Conservation (phyloP, 2,888 invertebrate species). For the Graphium colonna region DNA sequence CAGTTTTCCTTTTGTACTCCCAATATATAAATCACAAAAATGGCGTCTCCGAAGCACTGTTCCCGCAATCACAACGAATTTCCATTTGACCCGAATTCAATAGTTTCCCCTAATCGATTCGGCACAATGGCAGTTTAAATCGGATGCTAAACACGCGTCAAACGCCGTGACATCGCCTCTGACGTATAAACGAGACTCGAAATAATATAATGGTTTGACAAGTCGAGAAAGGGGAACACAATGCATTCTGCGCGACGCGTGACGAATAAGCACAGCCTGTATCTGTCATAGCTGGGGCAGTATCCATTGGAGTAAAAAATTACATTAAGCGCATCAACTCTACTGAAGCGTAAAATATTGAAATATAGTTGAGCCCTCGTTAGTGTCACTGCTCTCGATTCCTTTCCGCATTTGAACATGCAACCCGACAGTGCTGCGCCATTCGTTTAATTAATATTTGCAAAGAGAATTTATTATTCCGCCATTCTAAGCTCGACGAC, state of each 20-base stretch:
- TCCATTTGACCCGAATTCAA: slow-evolving; percentile 19
- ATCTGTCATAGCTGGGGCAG: slow-evolving; percentile 44
- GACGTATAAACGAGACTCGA: slow-evolving; percentile 59
- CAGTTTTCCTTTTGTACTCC: no score
- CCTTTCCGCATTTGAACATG: slow-evolving; percentile 30
- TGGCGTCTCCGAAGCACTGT: background rate
- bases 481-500: background rate
- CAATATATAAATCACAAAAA: background rate
- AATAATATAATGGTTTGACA: slow-evolving; percentile 68
- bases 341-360: slow-evolving; percentile 60
- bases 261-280: slow-evolving; percentile 61
- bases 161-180: slow-evolving; percentile 63
- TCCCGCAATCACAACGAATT: slow-evolving; percentile 9
- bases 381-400: slow-evolving; percentile 38
- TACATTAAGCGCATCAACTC: slow-evolving; percentile 55
- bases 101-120: slow-evolving; percentile 55
- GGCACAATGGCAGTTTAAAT: slow-evolving; percentile 65
- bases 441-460: slow-evolving; percentile 12
- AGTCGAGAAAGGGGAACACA: slow-evolving; percentile 50
- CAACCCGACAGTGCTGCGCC: slow-evolving; percentile 23
- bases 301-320: slow-evolving; percentile 64
- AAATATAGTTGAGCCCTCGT: slow-evolving; percentile 59
- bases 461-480: slow-evolving; percentile 1
- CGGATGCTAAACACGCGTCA: slow-evolving; percentile 76
- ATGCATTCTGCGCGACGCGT: slow-evolving; percentile 54